phyloP scores from a whole-genome alignment of 2,888 invertebrate genomes.

The Lasioglossum leucozonium region DNA sequence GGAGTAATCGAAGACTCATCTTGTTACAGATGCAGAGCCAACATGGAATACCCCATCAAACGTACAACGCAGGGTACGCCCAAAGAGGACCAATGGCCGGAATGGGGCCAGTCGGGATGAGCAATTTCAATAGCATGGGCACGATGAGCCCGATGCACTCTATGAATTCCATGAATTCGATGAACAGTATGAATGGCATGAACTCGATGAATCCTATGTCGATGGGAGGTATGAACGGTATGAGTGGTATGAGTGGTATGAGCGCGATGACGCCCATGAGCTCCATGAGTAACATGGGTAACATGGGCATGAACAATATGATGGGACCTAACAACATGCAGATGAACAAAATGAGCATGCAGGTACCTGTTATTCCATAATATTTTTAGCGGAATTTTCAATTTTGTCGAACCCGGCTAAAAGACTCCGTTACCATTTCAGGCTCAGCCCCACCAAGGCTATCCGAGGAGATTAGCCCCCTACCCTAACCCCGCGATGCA shows the following conservation, averaged over 20 bases:
- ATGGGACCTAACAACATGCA: conserved; percentile 85
- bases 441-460: conserved; percentile 84
- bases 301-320: conserved; percentile 89
- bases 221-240: conserved; percentile 85
- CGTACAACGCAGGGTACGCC: conserved; percentile 80
- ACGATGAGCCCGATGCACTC: conserved; percentile 87
- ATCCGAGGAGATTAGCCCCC: conserved; percentile 93
- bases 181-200: conserved; percentile 87
- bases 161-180: conserved; percentile 87
- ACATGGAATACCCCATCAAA: conserved; percentile 85
- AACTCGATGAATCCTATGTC: conserved; percentile 86
- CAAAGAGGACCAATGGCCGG: conserved; percentile 83
- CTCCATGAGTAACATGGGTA: conserved; percentile 83
- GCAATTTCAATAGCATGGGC: conserved; percentile 89
- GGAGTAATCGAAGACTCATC: not conserved
- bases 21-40: conserved; percentile 88
- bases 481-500: conserved; percentile 95
- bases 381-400: too few relatives aligned
- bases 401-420: too few relatives aligned
- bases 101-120: conserved; percentile 89
- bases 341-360: conserved; percentile 91
- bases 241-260: conserved; percentile 87
- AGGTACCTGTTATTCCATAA: too few relatives aligned
- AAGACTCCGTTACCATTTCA: conserved; percentile 32
- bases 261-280: conserved; percentile 88